phyloP scores from a whole-genome alignment of 30 jellyfish, hydroid and myxozoan species.

The Hydra vulgaris region DNA sequence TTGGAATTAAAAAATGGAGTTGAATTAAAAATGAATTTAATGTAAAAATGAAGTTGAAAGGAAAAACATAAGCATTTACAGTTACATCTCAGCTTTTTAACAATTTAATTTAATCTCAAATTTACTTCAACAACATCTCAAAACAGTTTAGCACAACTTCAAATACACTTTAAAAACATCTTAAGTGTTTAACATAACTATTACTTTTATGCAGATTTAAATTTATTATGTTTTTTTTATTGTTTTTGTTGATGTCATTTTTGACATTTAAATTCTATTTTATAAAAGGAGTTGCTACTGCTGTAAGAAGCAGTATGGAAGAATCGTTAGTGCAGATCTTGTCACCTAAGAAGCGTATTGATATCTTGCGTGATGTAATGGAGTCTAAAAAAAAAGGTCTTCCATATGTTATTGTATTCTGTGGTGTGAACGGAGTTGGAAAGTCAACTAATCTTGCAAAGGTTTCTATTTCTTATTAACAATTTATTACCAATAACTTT shows the following conservation, averaged over 20 bases:
- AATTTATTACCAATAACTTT: too few relatives aligned
- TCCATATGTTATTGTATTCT: slow-evolving; percentile 83
- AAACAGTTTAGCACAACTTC: too few relatives aligned
- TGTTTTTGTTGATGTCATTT: background rate
- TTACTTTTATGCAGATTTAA: too few relatives aligned
- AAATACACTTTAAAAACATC: too few relatives aligned
- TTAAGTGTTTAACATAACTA: too few relatives aligned
- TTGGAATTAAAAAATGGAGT: too few relatives aligned
- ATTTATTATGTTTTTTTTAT: background rate
- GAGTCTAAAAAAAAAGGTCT: slow-evolving; percentile 53
- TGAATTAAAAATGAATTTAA: too few relatives aligned
- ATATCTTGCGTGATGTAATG: slow-evolving; percentile 78
- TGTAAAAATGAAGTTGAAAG: too few relatives aligned
- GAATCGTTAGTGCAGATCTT: slow-evolving; percentile 84
- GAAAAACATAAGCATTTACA: too few relatives aligned
- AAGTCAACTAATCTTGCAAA: slow-evolving; percentile 97
- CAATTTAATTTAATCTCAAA: too few relatives aligned
- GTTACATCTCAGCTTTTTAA: too few relatives aligned
- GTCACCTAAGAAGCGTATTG: slow-evolving; percentile 89
- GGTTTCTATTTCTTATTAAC: slow-evolving; percentile 27
- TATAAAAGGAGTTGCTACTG: slow-evolving; percentile 84
- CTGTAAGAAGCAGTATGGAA: slow-evolving; percentile 84
- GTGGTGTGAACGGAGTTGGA: slow-evolving; percentile 99
- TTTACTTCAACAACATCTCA: too few relatives aligned
- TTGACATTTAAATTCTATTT: background rate